Evolutionary conservation across 2,797 vertebrate genomes (phyloP).

Genomic region (Falco biarmicus): DNA sequence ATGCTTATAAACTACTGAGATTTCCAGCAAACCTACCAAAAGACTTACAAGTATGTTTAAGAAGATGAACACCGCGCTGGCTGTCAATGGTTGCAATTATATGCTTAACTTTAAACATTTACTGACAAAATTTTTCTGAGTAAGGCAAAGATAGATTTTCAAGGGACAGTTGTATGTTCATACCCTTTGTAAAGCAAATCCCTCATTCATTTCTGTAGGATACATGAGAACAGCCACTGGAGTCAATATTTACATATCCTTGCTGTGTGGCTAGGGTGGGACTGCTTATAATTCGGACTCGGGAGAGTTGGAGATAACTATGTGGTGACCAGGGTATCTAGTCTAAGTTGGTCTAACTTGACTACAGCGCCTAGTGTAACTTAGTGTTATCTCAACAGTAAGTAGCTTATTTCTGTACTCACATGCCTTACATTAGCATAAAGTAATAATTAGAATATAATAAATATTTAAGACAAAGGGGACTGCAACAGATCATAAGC

Average conservation of each 20-base stretch:
- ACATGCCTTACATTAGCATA: not conserved
- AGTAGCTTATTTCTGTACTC: not conserved
- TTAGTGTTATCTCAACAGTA: not conserved
- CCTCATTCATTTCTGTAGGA: not conserved
- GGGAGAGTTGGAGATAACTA: not conserved
- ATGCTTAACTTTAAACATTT: not conserved
- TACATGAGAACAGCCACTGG: not conserved
- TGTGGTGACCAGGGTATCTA: not conserved
- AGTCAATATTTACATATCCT: not conserved
- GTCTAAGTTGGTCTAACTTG: not conserved
- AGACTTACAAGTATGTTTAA: not conserved
- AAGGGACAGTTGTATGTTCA: not conserved
- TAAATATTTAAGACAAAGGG: not conserved
- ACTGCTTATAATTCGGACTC: not conserved
- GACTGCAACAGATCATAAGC: not conserved
- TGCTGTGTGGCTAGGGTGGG: not conserved
- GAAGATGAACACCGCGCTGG: not conserved
- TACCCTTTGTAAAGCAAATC: not conserved
- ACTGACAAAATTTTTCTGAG: not conserved
- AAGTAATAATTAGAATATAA: not conserved
- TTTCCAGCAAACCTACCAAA: not conserved
- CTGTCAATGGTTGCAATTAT: not conserved
- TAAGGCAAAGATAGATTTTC: not conserved
- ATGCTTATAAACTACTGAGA: not conserved
- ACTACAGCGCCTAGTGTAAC: not conserved